phyloP scores from a whole-genome alignment of 2,888 invertebrate genomes.

The Bellardia bayeri region DNA sequence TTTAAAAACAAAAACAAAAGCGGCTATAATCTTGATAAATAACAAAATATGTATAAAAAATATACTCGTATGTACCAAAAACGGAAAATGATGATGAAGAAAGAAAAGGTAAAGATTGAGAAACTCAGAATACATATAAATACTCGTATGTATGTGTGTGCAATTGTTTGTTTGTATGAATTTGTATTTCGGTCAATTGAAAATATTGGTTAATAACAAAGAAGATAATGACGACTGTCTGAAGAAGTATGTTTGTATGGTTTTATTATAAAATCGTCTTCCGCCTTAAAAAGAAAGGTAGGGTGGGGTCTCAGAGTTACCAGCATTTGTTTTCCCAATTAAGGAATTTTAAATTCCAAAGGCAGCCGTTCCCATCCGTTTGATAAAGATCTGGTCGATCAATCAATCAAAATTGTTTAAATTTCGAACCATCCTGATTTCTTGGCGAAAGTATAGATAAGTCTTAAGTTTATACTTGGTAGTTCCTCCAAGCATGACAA shows the following conservation, averaged over 20 bases:
- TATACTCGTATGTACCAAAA: not conserved
- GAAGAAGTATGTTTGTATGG: constrained; percentile 2
- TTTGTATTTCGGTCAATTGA: constrained; percentile 26
- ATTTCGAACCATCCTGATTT: too few relatives aligned
- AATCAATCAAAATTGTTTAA: too few relatives aligned
- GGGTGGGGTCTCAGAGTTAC: too few relatives aligned
- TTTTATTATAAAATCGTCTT: constrained; percentile 24
- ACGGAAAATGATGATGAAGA: constrained; percentile 20
- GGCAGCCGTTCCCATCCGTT: too few relatives aligned
- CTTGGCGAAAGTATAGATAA: too few relatives aligned
- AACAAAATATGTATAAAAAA: constrained; percentile 20
- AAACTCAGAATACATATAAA: not conserved
- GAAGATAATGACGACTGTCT: constrained; percentile 22
- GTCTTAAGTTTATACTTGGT: too few relatives aligned
- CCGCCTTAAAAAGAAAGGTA: constrained; percentile 1
- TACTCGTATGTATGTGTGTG: not conserved
- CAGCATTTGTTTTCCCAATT: too few relatives aligned
- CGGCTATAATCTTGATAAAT: not conserved
- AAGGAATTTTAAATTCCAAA: too few relatives aligned
- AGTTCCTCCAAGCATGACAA: too few relatives aligned
- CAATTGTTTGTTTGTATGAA: not conserved
- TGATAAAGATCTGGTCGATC: too few relatives aligned
- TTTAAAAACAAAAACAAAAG: constrained; percentile 31
- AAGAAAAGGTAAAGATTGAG: constrained; percentile 21
- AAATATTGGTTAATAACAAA: constrained; percentile 23